A percentile compares a stretch with the other conserved stretches of the same genome.
Conservation (phyloP, 2,113 vertebrate species). For the Syrmaticus mikado region DNA sequence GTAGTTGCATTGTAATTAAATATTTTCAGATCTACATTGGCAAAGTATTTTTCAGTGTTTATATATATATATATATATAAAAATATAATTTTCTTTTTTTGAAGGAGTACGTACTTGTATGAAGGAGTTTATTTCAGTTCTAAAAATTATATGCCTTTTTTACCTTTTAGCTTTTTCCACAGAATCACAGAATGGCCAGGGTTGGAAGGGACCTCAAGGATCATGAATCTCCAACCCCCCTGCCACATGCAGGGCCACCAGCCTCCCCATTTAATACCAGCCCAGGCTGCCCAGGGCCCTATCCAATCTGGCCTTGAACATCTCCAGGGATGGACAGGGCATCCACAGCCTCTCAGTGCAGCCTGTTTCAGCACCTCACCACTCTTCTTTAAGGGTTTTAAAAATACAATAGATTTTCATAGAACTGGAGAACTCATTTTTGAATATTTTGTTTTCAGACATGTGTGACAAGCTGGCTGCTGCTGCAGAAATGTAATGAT, state of each 20-base stretch:
- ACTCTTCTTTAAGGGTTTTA: background rate
- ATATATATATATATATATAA: too few species aligned
- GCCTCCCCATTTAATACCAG: too few species aligned
- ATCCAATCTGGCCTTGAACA: too few species aligned
- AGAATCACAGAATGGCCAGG: too few species aligned
- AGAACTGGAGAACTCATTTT: background rate
- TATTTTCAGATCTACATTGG: background rate
- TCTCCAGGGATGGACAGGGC: too few species aligned
- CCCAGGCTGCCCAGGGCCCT: too few species aligned
- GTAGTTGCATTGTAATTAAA: background rate
- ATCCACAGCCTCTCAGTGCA: too few species aligned
- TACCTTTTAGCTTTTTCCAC: background rate
- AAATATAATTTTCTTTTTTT: too few species aligned
- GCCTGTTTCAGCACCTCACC: too few species aligned
- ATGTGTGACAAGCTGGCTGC: slow-evolving; percentile 82
- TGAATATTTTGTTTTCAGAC: slow-evolving; percentile 75
- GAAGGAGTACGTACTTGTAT: background rate
- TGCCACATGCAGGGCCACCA: too few species aligned
- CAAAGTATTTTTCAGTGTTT: background rate
- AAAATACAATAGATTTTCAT: background rate
- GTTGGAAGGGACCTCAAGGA: too few species aligned
- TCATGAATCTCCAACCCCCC: too few species aligned
- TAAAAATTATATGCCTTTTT: background rate
- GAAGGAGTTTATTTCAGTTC: background rate
- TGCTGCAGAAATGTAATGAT: slow-evolving; percentile 92